Evolutionary conservation across 1,140 invertebrate species (phyloP).

Genomic region (Leucophenga varia): DNA sequence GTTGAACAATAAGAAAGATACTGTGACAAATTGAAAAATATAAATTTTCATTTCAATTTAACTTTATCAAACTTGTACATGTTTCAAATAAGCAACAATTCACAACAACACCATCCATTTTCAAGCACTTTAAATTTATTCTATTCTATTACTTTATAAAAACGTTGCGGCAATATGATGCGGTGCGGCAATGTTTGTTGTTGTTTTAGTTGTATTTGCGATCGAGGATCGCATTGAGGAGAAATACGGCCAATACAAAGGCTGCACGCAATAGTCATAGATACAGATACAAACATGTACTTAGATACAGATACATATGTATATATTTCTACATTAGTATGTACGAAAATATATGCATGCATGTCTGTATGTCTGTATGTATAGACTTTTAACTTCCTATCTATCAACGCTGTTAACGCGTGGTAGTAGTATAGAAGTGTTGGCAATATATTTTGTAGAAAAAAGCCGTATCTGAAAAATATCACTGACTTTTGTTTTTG

Average conservation of each 20-base stretch:
- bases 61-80: too few species aligned
- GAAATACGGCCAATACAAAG: conserved; percentile 41
- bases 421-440: too few species aligned
- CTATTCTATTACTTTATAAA: too few species aligned
- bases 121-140: conserved; percentile 3
- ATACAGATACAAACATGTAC: background rate
- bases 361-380: conserved; percentile 9
- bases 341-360: conserved; percentile 1
- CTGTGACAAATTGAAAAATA: conserved; percentile 42
- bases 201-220: conserved; percentile 32
- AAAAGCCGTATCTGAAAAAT: conserved; percentile 31
- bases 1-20: conserved; percentile 16
- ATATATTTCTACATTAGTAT: too few species aligned
- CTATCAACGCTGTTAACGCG: too few species aligned
- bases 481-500: conserved; percentile 47
- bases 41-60: too few species aligned
- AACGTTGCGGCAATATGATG: too few species aligned
- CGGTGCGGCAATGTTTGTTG: too few species aligned
- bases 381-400: background rate
- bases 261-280: conserved; percentile 17
- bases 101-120: conserved; percentile 13
- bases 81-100: conserved; percentile 6
- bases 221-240: conserved; percentile 11
- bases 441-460: background rate
- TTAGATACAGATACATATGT: conserved; percentile 2